Evolutionary conservation across 2,113 vertebrate genomes (phyloP).

Genomic region (Corythoichthys intestinalis): DNA sequence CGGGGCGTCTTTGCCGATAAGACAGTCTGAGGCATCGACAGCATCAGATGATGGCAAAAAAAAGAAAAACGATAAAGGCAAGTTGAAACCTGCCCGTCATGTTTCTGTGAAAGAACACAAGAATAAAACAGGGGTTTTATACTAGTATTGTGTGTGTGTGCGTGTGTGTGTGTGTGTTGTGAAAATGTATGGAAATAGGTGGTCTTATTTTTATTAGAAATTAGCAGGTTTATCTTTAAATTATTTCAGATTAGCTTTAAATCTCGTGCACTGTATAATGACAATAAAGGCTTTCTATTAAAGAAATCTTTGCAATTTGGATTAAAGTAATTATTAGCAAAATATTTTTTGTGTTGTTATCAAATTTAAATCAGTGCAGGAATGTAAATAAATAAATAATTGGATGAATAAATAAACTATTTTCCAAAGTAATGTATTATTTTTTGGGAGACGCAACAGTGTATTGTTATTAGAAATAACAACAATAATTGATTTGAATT

Average conservation of each 20-base stretch:
- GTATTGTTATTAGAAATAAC: too few species aligned
- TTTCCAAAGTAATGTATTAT: too few species aligned
- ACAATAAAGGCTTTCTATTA: too few species aligned
- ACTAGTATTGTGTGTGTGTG: too few species aligned
- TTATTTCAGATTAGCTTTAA: too few species aligned
- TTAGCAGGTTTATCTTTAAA: too few species aligned
- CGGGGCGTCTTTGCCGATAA: constrained; percentile 54
- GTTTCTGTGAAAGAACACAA: constrained; percentile 26
- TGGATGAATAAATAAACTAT: too few species aligned
- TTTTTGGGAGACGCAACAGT: too few species aligned
- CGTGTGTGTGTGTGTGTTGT: not conserved
- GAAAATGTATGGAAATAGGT: not conserved
- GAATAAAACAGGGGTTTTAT: not conserved
- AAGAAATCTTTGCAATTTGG: constrained; percentile 14
- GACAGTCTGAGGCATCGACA: constrained; percentile 48
- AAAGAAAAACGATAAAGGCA: constrained; percentile 43
- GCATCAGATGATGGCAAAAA: constrained; percentile 37
- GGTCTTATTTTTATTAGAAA: too few species aligned
- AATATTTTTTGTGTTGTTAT: not conserved
- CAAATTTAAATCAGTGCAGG: not conserved
- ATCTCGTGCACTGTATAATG: too few species aligned
- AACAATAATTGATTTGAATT: too few species aligned
- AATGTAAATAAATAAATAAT: too few species aligned
- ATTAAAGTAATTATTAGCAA: not conserved
- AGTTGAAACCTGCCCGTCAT: constrained; percentile 49